These are phyloP conservation scores for Dioctria rufipes DNA, from an alignment of 2,888 invertebrate species.

Conservation along the genomic window DNA sequence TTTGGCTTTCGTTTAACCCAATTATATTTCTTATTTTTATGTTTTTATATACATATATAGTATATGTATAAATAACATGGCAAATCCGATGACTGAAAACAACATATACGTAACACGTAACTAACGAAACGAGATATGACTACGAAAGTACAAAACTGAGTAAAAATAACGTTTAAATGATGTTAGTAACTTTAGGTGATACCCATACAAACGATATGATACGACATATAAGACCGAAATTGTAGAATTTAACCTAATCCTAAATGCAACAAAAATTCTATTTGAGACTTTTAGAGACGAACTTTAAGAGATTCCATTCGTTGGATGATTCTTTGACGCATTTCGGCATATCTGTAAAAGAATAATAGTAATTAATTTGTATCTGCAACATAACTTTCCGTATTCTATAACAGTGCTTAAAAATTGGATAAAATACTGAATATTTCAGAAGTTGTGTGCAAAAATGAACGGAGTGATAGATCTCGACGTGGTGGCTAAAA, in stretches of 20 bases:
- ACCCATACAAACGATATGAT: constrained; percentile 43
- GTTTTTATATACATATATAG: background rate
- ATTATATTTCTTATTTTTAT: background rate
- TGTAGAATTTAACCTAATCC: constrained; percentile 11
- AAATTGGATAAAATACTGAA: no score
- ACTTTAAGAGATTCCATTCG: constrained; percentile 82
- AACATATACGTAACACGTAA: constrained; percentile 4
- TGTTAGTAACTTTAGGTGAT: constrained; percentile 21
- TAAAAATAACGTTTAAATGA: background rate
- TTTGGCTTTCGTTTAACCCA: constrained; percentile 10
- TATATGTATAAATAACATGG: constrained; percentile 23
- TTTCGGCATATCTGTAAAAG: constrained; percentile 74
- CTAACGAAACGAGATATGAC: constrained; percentile 18
- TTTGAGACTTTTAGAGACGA: constrained; percentile 72
- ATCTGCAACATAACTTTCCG: no score
- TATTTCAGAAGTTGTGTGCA: no score
- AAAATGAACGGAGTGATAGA: no score
- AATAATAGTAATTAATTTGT: constrained; percentile 8
- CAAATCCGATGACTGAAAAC: constrained; percentile 19
- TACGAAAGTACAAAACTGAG: background rate
- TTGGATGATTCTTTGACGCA: constrained; percentile 76
- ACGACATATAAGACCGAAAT: constrained; percentile 32
- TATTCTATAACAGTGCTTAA: no score
- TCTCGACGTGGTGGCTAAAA: no score
- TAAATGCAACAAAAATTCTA: constrained; percentile 2